These are phyloP conservation scores for Hycleus cichorii DNA, from an alignment of 1,140 invertebrate genomes.

Conservation along the genomic window DNA sequence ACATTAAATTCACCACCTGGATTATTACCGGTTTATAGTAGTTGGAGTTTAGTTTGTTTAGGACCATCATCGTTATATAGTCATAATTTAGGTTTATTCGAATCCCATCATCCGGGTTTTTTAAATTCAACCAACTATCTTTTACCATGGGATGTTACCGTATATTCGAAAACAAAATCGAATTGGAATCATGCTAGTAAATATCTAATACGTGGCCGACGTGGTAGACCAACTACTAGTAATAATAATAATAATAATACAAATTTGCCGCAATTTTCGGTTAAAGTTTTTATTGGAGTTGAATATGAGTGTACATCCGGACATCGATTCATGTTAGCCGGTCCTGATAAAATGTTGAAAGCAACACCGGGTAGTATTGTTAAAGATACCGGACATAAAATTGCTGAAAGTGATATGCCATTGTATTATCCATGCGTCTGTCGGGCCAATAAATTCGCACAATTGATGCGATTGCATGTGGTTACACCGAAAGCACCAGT, in stretches of 20 bases:
- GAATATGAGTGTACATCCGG: slow-evolving; percentile 96
- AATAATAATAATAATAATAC: slow-evolving; percentile 8
- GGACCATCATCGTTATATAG: slow-evolving; percentile 88
- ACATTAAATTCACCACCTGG: slow-evolving; percentile 68
- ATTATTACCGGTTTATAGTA: slow-evolving; percentile 81
- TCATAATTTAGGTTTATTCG: slow-evolving; percentile 74
- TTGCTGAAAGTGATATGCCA: slow-evolving; percentile 83
- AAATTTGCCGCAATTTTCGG: slow-evolving; percentile 53
- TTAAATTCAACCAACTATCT: slow-evolving; percentile 83
- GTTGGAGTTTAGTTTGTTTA: slow-evolving; percentile 86
- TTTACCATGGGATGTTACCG: slow-evolving; percentile 90
- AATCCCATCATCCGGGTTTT: slow-evolving; percentile 78
- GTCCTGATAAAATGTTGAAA: slow-evolving; percentile 78
- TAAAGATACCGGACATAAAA: slow-evolving; percentile 77
- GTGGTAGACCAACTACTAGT: slow-evolving; percentile 29
- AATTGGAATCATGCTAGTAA: slow-evolving; percentile 31
- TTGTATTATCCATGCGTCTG: slow-evolving; percentile 85
- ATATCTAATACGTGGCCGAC: slow-evolving; percentile 21
- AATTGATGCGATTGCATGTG: slow-evolving; percentile 88
- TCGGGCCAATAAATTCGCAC: slow-evolving; percentile 68
- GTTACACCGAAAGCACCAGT: slow-evolving; percentile 89
- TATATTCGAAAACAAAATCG: slow-evolving; percentile 42
- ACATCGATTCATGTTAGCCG: slow-evolving; percentile 88
- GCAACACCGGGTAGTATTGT: slow-evolving; percentile 66
- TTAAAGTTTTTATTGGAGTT: slow-evolving; percentile 92